A percentile compares a stretch with the other conserved stretches of the same genome.
These are phyloP conservation scores for Trypoxylus dichotomus DNA, from an alignment of 1,140 invertebrate genomes.

Conservation along the genomic window DNA sequence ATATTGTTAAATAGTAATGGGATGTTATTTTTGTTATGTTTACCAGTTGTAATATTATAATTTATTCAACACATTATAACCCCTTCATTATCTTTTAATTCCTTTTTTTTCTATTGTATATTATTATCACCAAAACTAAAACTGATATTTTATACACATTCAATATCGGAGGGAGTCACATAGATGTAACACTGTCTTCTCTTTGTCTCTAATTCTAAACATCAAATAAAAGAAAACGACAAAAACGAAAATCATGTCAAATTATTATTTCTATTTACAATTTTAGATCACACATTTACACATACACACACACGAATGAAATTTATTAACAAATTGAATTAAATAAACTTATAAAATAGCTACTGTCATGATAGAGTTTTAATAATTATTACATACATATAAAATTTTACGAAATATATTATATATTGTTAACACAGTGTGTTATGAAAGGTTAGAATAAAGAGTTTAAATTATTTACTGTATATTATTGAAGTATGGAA, in stretches of 20 bases:
- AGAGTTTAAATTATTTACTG: conserved; percentile 23
- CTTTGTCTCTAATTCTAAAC: background rate
- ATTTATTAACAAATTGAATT: background rate
- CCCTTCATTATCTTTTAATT: background rate
- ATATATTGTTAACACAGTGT: conserved; percentile 31
- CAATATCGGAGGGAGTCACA: background rate
- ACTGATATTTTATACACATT: background rate
- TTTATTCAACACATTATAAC: background rate
- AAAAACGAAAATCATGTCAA: conserved; percentile 15
- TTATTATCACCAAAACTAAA: background rate
- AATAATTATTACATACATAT: conserved; percentile 27
- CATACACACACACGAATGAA: background rate
- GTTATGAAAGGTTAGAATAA: conserved; percentile 30
- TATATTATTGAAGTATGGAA: background rate
- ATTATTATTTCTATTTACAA: background rate
- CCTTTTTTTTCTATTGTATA: background rate
- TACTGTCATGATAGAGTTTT: conserved; percentile 25
- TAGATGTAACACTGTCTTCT: background rate
- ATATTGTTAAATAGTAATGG: conserved; percentile 20
- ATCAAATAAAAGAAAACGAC: background rate
- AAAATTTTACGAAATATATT: conserved; percentile 30
- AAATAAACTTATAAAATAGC: conserved; percentile 5
- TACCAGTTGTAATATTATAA: conserved; percentile 1
- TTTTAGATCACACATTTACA: background rate
- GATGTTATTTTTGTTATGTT: conserved; percentile 17